phyloP scores from a whole-genome alignment of 1,140 invertebrate genomes.

The Meloidogyne hapla region DNA sequence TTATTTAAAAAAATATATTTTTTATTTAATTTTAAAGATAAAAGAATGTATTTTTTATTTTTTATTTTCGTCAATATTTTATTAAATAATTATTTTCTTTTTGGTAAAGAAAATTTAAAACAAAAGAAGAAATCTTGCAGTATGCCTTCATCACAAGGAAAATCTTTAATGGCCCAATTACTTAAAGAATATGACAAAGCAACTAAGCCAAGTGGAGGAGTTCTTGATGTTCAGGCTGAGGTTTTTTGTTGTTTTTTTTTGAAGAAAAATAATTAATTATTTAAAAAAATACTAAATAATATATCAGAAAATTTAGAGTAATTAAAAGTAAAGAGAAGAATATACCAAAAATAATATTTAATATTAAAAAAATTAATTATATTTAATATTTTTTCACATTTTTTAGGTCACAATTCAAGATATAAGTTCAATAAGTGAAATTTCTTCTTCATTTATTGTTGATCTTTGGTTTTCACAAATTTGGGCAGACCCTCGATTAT shows the following conservation, averaged over 20 bases:
- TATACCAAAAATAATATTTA: no score
- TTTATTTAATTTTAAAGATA: not conserved
- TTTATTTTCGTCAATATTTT: no score
- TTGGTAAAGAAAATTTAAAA: not conserved
- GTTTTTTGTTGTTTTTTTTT: constrained; percentile 17
- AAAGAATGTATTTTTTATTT: no score
- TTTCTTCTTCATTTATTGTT: constrained; percentile 53
- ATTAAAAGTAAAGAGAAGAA: no score
- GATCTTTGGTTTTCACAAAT: constrained; percentile 56
- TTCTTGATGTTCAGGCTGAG: constrained; percentile 52
- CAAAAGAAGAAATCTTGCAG: constrained; percentile 25
- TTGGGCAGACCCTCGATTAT: constrained; percentile 49
- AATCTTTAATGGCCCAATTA: constrained; percentile 50
- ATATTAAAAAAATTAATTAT: no score
- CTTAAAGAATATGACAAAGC: constrained; percentile 53
- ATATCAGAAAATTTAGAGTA: no score
- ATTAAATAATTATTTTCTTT: no score
- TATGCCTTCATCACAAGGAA: constrained; percentile 42
- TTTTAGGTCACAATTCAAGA: constrained; percentile 50
- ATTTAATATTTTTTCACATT: no score
- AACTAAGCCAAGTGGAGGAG: constrained; percentile 38
- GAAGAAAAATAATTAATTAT: no score
- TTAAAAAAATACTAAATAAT: no score
- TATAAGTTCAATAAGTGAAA: constrained; percentile 52
- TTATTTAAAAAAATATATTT: no score